Percentiles rank a stretch among this genome's conserved stretches.
phyloP scores from a whole-genome alignment of 2,888 invertebrate genomes.

The Drosophila mulleri region DNA sequence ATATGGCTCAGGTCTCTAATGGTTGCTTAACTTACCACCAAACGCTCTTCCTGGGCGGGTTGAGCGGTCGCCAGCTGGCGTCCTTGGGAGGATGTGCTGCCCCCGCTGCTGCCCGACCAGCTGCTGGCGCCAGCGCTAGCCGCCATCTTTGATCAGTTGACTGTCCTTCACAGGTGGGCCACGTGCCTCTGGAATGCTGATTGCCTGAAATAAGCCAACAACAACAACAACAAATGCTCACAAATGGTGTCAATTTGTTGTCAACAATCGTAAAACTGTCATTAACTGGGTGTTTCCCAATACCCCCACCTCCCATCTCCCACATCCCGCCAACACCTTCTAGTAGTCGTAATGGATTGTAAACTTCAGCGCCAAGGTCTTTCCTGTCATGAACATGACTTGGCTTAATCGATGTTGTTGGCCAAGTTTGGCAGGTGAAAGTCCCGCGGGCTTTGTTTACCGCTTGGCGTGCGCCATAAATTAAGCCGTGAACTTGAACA shows the following conservation, averaged over 20 bases:
- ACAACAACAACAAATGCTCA: conserved; percentile 54
- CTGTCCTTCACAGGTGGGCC: conserved; percentile 44
- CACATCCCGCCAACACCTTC: not conserved
- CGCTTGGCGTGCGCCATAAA: conserved; percentile 66
- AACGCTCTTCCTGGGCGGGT: conserved; percentile 82
- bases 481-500: conserved; percentile 76
- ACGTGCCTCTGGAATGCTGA: conserved; percentile 55
- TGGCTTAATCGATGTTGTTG: conserved; percentile 49
- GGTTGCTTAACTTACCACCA: conserved; percentile 77
- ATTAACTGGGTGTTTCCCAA: conserved; percentile 57
- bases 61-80: conserved; percentile 73
- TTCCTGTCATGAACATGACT: conserved; percentile 40
- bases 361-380: conserved; percentile 73
- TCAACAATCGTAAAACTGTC: conserved; percentile 75
- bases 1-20: not conserved
- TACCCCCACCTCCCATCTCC: conserved; percentile 12
- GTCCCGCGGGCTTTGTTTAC: conserved; percentile 49
- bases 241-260: conserved; percentile 80
- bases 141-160: conserved; percentile 59
- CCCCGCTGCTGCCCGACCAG: conserved; percentile 84
- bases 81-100: conserved; percentile 78
- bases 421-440: conserved; percentile 23
- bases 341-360: conserved; percentile 64
- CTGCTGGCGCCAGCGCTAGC: conserved; percentile 68
- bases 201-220: conserved; percentile 42